phyloP scores from a whole-genome alignment of 2,113 vertebrate genomes.

The Stictonetta naevosa region DNA sequence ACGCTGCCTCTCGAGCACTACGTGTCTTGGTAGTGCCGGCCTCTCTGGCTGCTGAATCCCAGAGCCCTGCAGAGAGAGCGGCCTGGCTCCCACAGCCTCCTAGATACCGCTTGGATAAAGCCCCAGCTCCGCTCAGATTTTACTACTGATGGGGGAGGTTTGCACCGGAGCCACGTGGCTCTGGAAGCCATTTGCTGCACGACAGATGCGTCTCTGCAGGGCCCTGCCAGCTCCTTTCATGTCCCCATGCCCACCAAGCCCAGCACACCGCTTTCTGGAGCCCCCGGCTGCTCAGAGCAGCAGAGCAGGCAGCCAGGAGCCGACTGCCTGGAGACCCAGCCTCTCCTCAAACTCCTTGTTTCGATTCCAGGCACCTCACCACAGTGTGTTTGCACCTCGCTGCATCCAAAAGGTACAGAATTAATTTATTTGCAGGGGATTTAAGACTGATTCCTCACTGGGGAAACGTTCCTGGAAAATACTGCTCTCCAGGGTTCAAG shows the following conservation, averaged over 20 bases:
- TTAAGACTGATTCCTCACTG: background rate
- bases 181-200: background rate
- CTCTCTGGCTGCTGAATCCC: background rate
- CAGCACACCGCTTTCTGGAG: background rate
- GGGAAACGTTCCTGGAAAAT: background rate
- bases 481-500: background rate
- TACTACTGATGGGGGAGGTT: background rate
- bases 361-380: background rate
- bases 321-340: background rate
- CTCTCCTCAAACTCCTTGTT: background rate
- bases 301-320: background rate
- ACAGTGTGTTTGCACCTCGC: background rate
- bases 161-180: background rate
- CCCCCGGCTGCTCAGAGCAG: rapidly evolving
- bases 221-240: background rate
- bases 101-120: background rate
- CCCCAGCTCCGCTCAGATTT: background rate
- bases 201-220: rapidly evolving
- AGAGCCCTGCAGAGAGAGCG: background rate
- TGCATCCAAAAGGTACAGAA: background rate
- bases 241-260: background rate
- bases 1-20: background rate
- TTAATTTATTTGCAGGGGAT: background rate
- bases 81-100: constrained; percentile 2
- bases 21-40: background rate